These are phyloP conservation scores for Huso huso DNA, from an alignment of 2,797 vertebrate genomes.

Conservation along the genomic window DNA sequence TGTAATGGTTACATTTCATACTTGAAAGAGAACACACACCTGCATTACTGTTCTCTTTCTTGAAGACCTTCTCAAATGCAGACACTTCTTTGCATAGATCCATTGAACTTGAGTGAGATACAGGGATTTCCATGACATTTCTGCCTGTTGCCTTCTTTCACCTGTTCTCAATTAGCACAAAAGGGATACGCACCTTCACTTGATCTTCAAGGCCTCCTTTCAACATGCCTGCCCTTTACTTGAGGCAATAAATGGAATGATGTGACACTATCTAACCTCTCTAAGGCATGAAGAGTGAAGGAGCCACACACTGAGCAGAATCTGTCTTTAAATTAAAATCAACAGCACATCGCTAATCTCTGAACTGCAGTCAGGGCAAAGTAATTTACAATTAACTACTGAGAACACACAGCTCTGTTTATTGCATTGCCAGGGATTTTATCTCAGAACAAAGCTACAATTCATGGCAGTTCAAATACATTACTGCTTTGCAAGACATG, in stretches of 20 bases:
- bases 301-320: not conserved
- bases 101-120: not conserved
- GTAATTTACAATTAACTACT: not conserved
- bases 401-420: not conserved
- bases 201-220: not conserved
- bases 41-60: no score
- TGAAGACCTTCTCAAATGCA: not conserved
- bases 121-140: conserved; percentile 6
- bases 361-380: not conserved
- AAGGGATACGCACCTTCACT: not conserved
- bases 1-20: no score
- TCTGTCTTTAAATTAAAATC: not conserved
- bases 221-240: conserved; percentile 10
- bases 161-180: conserved; percentile 4
- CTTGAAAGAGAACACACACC: no score
- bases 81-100: no score
- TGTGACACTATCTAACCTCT: not conserved
- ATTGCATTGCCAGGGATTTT: not conserved
- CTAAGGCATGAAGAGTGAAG: not conserved
- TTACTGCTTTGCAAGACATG: no score
- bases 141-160: conserved; percentile 10
- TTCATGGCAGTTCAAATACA: no score
- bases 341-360: not conserved
- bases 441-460: no score
- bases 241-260: not conserved